phyloP scores from a whole-genome alignment of 2,113 vertebrate species.

The Paraplagusia blochii region DNA sequence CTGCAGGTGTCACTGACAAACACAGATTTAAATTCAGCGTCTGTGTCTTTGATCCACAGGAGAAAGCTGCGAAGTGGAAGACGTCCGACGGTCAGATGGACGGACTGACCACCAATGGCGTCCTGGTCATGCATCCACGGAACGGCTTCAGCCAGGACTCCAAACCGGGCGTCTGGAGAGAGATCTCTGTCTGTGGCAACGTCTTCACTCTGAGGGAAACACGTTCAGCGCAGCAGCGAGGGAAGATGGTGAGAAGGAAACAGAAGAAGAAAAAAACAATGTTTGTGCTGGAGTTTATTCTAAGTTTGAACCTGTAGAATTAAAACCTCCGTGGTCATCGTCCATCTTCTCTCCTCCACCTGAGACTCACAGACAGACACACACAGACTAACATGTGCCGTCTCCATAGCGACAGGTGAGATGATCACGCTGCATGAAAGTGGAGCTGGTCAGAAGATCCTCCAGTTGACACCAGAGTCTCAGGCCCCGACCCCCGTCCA shows the following conservation, averaged over 20 bases:
- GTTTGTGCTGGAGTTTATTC: not conserved
- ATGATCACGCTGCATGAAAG: conserved; percentile 31
- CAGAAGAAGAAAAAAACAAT: not conserved
- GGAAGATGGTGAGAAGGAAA: conserved; percentile 85
- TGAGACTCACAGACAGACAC: conserved; percentile 18
- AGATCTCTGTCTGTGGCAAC: conserved; percentile 97
- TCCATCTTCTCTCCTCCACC: not conserved
- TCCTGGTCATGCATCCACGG: conserved; percentile 97
- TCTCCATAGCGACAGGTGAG: conserved; percentile 37
- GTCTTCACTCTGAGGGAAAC: conserved; percentile 96
- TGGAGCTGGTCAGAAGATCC: conserved; percentile 42
- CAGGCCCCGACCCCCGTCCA: conserved; percentile 6
- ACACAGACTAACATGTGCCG: conserved; percentile 26
- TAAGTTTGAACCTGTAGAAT: not conserved
- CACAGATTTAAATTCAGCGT: too few relatives aligned
- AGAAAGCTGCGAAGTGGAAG: conserved; percentile 98
- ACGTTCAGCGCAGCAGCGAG: conserved; percentile 93
- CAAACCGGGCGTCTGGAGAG: conserved; percentile 95
- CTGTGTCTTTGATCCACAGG: conserved; percentile 79
- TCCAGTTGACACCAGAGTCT: conserved; percentile 13
- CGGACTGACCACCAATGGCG: conserved; percentile 95
- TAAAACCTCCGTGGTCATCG: not conserved
- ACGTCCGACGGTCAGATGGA: conserved; percentile 96
- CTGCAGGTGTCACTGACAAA: too few relatives aligned
- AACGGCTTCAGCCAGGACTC: conserved; percentile 96